These are phyloP conservation scores for Brachyhypopomus gauderio DNA, from an alignment of 2,113 vertebrate species.

Conservation along the genomic window DNA sequence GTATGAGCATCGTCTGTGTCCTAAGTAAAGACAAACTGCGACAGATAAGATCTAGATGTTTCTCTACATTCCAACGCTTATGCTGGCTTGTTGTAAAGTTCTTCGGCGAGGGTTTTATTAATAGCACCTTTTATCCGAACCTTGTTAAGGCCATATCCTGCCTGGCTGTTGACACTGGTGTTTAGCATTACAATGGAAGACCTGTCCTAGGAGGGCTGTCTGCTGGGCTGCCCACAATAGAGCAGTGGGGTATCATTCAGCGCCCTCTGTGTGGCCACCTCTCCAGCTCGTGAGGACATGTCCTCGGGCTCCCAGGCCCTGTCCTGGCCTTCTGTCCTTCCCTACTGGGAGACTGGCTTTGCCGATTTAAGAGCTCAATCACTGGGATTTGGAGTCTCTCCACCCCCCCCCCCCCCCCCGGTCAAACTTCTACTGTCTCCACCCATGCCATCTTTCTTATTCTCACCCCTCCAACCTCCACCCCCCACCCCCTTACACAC, in stretches of 20 bases:
- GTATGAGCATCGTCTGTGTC: neutral
- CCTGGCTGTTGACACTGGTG: constrained; percentile 39
- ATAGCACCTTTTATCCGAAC: constrained; percentile 28
- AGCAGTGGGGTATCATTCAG: constrained; percentile 44
- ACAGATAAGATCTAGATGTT: too few species aligned
- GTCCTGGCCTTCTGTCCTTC: constrained; percentile 29
- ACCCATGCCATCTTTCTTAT: neutral
- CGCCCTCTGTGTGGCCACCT: constrained; percentile 29
- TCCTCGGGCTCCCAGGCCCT: constrained; percentile 36
- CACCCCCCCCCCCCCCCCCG: neutral
- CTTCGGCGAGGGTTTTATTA: neutral
- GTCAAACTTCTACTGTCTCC: too few species aligned
- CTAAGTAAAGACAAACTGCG: too few species aligned
- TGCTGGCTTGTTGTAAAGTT: too few species aligned
- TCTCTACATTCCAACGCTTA: too few species aligned
- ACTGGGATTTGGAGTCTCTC: too few species aligned
- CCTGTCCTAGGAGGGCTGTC: constrained; percentile 30
- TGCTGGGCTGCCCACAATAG: constrained; percentile 40
- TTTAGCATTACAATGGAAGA: constrained; percentile 56
- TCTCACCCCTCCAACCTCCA: neutral
- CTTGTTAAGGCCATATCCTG: constrained; percentile 37
- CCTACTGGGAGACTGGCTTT: neutral
- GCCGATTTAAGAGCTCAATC: too few species aligned
- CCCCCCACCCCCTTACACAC: constrained; percentile 11
- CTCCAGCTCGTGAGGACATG: constrained; percentile 38